Evolutionary conservation across 2,888 invertebrate species (phyloP).

Genomic region (Eulithis testata): DNA sequence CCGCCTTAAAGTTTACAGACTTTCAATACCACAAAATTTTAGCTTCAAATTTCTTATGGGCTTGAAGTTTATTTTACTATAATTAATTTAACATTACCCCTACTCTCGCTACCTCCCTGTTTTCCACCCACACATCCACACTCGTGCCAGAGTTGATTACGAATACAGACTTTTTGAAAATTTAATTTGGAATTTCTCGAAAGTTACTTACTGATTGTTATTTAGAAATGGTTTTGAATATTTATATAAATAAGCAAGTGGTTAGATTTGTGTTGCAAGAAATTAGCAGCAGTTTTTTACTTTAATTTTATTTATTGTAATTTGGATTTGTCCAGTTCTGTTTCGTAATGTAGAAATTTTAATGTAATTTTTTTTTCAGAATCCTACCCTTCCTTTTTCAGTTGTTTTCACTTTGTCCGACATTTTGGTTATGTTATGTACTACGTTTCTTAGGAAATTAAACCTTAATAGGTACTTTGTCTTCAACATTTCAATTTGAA

Average conservation of each 20-base stretch:
- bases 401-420: too few species aligned
- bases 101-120: conserved; percentile 8
- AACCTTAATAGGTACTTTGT: too few species aligned
- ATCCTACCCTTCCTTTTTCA: too few species aligned
- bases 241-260: conserved; percentile 27
- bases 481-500: conserved; percentile 14
- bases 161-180: conserved; percentile 58
- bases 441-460: background rate
- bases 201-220: conserved; percentile 55
- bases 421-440: background rate
- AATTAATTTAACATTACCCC: background rate
- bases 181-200: conserved; percentile 56
- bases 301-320: too few species aligned
- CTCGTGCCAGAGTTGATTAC: conserved; percentile 56
- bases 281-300: conserved; percentile 4
- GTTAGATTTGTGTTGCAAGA: background rate
- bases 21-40: too few species aligned
- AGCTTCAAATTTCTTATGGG: too few species aligned
- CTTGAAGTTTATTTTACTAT: too few species aligned
- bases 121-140: conserved; percentile 44
- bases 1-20: too few species aligned
- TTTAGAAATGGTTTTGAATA: conserved; percentile 42
- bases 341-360: too few species aligned
- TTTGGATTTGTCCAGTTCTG: too few species aligned
- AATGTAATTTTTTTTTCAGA: too few species aligned